A percentile compares a stretch with the other conserved stretches of the same genome.
Conservation (phyloP, 2,888 invertebrate genomes). For the Xanthia icteritia region DNA sequence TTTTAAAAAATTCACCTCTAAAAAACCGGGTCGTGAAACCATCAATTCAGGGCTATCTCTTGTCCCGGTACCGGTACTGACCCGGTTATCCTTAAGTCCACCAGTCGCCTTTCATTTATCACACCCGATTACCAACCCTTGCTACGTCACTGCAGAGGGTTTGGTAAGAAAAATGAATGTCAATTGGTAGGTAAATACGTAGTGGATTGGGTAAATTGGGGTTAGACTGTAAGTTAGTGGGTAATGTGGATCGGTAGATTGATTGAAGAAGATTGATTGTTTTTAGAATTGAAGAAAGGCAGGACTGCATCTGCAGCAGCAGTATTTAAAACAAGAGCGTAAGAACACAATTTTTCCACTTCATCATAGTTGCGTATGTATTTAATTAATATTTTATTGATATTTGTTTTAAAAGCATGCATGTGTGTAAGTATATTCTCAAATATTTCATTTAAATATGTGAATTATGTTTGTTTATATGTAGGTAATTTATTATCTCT, state of each 20-base stretch:
- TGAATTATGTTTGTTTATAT: too few species aligned
- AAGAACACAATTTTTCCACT: too few species aligned
- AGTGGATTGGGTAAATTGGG: slow-evolving; percentile 38
- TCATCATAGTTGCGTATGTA: too few species aligned
- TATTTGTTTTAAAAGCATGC: too few species aligned
- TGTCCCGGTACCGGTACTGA: slow-evolving; percentile 71
- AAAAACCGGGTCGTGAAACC: slow-evolving; percentile 64
- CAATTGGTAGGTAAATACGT: slow-evolving; percentile 66
- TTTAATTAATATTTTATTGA: too few species aligned
- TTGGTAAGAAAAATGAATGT: slow-evolving; percentile 84
- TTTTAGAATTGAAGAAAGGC: background rate
- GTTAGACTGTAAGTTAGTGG: background rate
- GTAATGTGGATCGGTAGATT: slow-evolving; percentile 1
- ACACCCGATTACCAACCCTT: slow-evolving; percentile 85
- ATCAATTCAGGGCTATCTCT: slow-evolving; percentile 83
- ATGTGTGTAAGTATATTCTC: too few species aligned
- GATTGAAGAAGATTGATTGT: background rate
- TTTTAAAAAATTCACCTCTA: background rate
- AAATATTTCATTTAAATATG: too few species aligned
- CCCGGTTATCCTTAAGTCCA: slow-evolving; percentile 83
- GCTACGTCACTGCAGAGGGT: slow-evolving; percentile 77
- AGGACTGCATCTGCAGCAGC: too few species aligned
- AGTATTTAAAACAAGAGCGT: too few species aligned
- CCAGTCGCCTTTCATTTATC: slow-evolving; percentile 84
- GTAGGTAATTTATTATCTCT: too few species aligned